These are phyloP conservation scores for Argya squamiceps DNA, from an alignment of 2,797 vertebrate genomes.

Conservation along the genomic window DNA sequence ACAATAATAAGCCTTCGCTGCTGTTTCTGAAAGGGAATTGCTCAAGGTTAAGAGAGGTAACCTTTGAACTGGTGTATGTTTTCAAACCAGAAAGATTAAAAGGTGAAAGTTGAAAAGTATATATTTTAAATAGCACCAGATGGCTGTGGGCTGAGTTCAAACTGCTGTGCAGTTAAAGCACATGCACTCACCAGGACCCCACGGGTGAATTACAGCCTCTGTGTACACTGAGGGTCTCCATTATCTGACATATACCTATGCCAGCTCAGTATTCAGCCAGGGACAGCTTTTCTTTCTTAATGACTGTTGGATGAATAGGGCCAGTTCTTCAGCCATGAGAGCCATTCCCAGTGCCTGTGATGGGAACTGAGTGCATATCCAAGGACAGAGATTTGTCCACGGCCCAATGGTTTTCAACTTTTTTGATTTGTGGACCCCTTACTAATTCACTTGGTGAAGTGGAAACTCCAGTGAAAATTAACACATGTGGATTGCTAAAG, in stretches of 20 bases:
- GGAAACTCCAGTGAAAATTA: slow-evolving; percentile 26
- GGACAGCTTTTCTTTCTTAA: slow-evolving; percentile 28
- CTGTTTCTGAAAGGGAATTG: slow-evolving; percentile 46
- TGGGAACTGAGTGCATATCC: neutral
- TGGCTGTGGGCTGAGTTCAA: slow-evolving; percentile 34
- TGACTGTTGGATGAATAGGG: neutral
- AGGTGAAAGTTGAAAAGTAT: slow-evolving; percentile 61
- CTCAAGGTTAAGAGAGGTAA: slow-evolving; percentile 34
- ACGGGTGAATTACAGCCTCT: slow-evolving; percentile 36
- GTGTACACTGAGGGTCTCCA: neutral
- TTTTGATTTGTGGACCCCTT: slow-evolving; percentile 24
- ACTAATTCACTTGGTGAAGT: neutral
- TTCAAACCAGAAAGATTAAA: slow-evolving; percentile 56
- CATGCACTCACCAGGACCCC: neutral
- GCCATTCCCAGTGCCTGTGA: neutral
- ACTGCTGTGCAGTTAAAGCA: neutral
- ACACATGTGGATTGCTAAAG: neutral
- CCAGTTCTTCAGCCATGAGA: neutral
- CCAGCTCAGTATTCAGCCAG: neutral
- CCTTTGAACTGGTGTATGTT: slow-evolving; percentile 58
- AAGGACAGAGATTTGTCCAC: neutral
- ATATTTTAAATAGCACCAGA: slow-evolving; percentile 48
- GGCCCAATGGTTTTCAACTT: neutral
- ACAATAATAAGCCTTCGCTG: neutral
- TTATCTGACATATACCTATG: neutral